Conservation (phyloP, 2,113 vertebrate genomes). For the Corynorhinus townsendii region DNA sequence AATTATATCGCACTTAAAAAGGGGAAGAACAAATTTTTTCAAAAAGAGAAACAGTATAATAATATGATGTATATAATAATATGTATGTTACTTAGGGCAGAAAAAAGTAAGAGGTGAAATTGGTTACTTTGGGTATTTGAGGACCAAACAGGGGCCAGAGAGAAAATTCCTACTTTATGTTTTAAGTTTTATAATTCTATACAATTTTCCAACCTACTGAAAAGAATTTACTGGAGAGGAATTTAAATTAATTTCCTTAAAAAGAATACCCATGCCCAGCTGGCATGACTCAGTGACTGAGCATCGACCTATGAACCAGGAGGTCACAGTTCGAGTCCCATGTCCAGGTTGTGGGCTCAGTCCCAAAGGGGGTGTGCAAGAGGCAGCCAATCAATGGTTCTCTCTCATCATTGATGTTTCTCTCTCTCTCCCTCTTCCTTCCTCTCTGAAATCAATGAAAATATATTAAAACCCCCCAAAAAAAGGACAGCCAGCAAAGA, state of each 20-base stretch:
- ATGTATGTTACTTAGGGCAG: neutral
- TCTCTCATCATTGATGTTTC: too few species aligned
- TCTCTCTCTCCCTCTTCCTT: too few species aligned
- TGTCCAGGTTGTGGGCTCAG: too few species aligned
- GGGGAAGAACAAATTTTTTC: neutral
- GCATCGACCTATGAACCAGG: too few species aligned
- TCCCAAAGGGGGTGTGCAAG: too few species aligned
- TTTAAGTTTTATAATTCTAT: neutral
- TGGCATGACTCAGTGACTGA: too few species aligned
- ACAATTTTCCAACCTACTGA: neutral
- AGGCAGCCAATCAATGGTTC: too few species aligned
- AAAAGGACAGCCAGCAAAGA: neutral
- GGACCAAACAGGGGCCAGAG: neutral
- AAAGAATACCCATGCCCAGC: too few species aligned
- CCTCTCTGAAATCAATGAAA: too few species aligned
- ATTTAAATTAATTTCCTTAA: neutral
- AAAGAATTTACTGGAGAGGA: neutral
- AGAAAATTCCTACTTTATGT: neutral
- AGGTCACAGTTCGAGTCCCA: too few species aligned
- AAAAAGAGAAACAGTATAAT: neutral
- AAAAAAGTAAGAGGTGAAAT: neutral
- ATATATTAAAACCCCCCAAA: neutral
- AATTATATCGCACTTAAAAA: neutral
- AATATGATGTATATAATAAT: neutral
- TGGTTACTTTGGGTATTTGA: neutral